Evolutionary conservation across 2,113 vertebrate genomes (phyloP).

Genomic region (Platysternon megacephalum): DNA sequence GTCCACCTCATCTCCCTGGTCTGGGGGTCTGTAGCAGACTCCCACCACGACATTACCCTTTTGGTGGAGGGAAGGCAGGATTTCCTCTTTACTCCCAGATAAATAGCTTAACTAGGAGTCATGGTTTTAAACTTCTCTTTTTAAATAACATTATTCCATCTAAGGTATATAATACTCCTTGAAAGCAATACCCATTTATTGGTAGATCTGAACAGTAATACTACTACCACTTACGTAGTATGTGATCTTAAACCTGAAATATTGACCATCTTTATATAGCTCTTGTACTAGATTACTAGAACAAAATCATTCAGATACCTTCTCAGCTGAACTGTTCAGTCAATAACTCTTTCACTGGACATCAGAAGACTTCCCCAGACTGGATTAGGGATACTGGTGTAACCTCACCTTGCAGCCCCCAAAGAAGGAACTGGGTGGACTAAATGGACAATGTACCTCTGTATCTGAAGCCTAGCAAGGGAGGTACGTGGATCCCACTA

Average conservation of each 20-base stretch:
- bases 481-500: too few species aligned
- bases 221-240: neutral
- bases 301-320: neutral
- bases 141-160: neutral
- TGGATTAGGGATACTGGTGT: too few species aligned
- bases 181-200: neutral
- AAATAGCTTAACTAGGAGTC: neutral
- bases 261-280: neutral
- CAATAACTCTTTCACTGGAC: neutral
- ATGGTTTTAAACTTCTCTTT: neutral
- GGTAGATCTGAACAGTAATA: too few species aligned
- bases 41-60: too few species aligned
- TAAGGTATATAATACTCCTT: neutral
- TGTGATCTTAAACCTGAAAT: neutral
- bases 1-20: too few species aligned
- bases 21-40: too few species aligned
- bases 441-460: too few species aligned
- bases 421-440: too few species aligned
- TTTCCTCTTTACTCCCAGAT: neutral
- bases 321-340: neutral
- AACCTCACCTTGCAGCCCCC: too few species aligned
- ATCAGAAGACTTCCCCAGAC: too few species aligned
- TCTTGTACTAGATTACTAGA: neutral
- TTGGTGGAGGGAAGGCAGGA: neutral
- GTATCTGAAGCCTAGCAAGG: too few species aligned